phyloP scores from a whole-genome alignment of 1,140 invertebrate species.

The Eumeta japonica region DNA sequence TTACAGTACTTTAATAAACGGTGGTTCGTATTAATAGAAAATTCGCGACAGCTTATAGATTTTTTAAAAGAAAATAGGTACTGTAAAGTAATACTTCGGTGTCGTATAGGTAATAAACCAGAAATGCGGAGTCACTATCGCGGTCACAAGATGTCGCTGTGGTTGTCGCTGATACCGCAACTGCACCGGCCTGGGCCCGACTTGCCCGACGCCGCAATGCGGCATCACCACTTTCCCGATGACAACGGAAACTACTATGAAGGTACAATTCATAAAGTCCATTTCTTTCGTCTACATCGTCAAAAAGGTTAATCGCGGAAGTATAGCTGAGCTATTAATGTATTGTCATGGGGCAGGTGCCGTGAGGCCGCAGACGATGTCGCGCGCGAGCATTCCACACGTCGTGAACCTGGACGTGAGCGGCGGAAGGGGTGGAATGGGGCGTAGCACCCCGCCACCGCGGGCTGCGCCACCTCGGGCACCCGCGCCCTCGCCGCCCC shows the following conservation, averaged over 20 bases:
- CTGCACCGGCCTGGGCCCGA: conserved; percentile 74
- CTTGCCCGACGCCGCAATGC: conserved; percentile 62
- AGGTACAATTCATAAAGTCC: no score
- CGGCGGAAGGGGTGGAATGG: conserved; percentile 33
- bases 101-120: conserved; percentile 72
- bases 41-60: no score
- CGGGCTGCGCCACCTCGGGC: conserved; percentile 34
- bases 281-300: no score
- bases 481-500: conserved; percentile 26
- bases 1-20: no score
- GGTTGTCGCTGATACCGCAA: conserved; percentile 88
- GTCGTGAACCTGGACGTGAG: conserved; percentile 36
- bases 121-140: conserved; percentile 83
- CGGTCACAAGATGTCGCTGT: conserved; percentile 87
- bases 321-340: conserved; percentile 1
- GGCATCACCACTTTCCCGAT: conserved; percentile 78
- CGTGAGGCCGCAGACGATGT: conserved; percentile 68
- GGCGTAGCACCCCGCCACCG: conserved; percentile 43
- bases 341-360: conserved; percentile 54
- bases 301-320: conserved; percentile 3
- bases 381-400: conserved; percentile 59
- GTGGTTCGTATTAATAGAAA: no score
- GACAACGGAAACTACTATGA: conserved; percentile 45
- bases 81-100: no score
- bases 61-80: no score